A percentile compares a stretch with the other conserved stretches of the same genome.
Evolutionary conservation across 2,113 vertebrate species (phyloP).

Genomic region (Peucedramus taeniatus): DNA sequence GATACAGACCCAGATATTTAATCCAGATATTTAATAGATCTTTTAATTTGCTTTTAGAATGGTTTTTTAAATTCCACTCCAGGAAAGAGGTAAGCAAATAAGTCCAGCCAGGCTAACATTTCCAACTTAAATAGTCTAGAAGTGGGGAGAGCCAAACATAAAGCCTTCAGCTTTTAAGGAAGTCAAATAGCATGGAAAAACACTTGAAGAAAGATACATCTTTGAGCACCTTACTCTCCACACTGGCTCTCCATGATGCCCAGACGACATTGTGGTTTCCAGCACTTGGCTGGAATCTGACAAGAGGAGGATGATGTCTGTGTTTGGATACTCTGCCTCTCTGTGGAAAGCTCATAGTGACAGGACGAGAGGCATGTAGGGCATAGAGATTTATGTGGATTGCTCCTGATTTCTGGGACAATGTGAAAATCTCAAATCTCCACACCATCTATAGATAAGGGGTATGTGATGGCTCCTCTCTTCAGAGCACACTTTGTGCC

Average conservation of each 20-base stretch:
- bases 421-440: not conserved
- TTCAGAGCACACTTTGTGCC: not conserved
- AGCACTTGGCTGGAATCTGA: not conserved
- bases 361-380: fast-evolving
- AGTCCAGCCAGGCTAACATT: not conserved
- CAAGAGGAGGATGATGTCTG: not conserved
- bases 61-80: not conserved
- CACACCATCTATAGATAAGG: not conserved
- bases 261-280: not conserved
- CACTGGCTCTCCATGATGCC: not conserved
- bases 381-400: not conserved
- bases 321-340: not conserved
- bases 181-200: not conserved
- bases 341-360: not conserved
- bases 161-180: not conserved
- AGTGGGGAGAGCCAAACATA: not conserved
- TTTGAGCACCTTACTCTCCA: not conserved
- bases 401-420: not conserved
- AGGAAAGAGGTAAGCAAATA: not conserved
- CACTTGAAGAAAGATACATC: not conserved
- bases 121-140: not conserved
- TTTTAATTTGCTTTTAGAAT: not conserved
- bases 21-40: not conserved
- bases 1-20: not conserved
- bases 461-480: not conserved